Base-by-base conservation (phyloP, 2,888 invertebrate species). In the Muscina levida region DNA sequence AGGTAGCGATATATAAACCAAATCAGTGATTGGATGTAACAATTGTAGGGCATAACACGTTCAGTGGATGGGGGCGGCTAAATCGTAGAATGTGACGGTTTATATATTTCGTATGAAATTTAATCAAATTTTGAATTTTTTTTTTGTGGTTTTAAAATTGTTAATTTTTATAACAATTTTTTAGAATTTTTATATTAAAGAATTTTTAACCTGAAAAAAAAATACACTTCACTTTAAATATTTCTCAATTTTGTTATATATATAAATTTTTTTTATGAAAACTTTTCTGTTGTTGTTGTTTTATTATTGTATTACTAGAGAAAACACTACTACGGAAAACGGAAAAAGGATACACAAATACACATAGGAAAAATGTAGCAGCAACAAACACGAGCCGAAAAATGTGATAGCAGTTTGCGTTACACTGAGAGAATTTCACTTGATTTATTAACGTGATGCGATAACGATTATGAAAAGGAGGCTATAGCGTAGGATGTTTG, bases 211-310 rank as follows among this genome's bases (percentile, higher is more conserved):
- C 37, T 4, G 44, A n/a, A 44, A 44, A 44, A 44, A 10, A 44
- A 10, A 2, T n/a, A 44, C 44, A 37, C 31, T 31, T n/a, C 57
- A 24, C n/a, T 67, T 10, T 15, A 13, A 66, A 57, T 53, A 59
- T 68, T 72, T 73, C 65, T 79, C 53, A 44, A 59, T 59, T 75
- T 75, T 59, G 62, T n/a, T n/a, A n/a, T n/a, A n/a, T n/a, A n/a
- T n/a, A n/a, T n/a, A n/a, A n/a, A n/a, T n/a, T 26, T 22, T 78
- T 62, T 37, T 13, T 24, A 8, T 56, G 10, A n/a, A n/a, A n/a
- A n/a, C n/a, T n/a, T 59, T n/a, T 17, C 3, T 51, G 22, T 62
- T 59, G 37, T 62, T 42, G 62, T 62, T 42, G 39, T 22, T 39
- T 39, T 19, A 2, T 13, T 15, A 10, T 15, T 17, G 15, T 15